Evolutionary conservation across 1,140 invertebrate species (phyloP), one percentile per base, ranked within the genome.

Genomic region (Rhynchophorus ferrugineus): DNA sequence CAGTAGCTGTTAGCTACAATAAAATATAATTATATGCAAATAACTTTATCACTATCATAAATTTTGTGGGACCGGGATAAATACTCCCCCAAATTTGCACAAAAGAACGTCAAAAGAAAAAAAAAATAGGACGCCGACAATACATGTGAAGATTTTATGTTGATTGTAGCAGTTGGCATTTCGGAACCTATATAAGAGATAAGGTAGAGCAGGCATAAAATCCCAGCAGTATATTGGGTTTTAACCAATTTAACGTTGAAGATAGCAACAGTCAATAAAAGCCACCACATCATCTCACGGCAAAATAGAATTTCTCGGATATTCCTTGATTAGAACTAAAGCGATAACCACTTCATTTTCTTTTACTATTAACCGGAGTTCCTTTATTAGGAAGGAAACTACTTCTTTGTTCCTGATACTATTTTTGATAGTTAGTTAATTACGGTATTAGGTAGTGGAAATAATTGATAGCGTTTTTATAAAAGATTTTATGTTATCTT

Each of bases 221-320:
- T 44, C 21, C 22, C 21, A 8, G 11, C n/a, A 19, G 22, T 24
- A 20, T 50, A 43, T 50, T 16, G 24, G 22, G 48, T 16, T 35
- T 43, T 19, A 17, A 34, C 48, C 16, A 14, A 49, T 19, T 50
- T 50, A 50, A 50, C 21, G 48, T 38, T 24, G 24, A 42, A 50
- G 48, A 50, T 50, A 50, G 48, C 33, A 50, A 43, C 46, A 38
- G 48, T 50, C 48, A 50, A 50, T 50, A 50, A 50, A 50, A 16
- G 38, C 13, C 21, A 21, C 39, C 48, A 43, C 36, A 38, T 34
- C 48, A 38, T 34, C 16, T 42, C 35, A 33, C n/a, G 38, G 13
- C 18, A 24, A 43, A 50, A 50, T 50, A 34, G 48, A 50, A 50
- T 50, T 50, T 43, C 48, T 34, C 37, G 22, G 39, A 18, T 16